Evolutionary conservation across 2,797 vertebrate species (phyloP).

Genomic region (Danio jaintianensis): DNA sequence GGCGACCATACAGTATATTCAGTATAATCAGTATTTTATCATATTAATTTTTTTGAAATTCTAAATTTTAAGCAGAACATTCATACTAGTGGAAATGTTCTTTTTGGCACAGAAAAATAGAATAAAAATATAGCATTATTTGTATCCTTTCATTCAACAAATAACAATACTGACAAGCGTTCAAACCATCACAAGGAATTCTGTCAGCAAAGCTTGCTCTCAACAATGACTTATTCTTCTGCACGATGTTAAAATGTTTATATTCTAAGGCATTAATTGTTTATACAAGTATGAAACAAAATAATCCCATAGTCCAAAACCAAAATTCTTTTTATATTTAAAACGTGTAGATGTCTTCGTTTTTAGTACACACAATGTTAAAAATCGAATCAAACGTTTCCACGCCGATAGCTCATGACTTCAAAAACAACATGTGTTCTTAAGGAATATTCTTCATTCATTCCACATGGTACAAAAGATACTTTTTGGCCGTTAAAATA

Average conservation of each 20-base stretch:
- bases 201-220: conserved; percentile 41
- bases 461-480: conserved; percentile 54
- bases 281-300: conserved; percentile 2
- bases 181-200: conserved; percentile 45
- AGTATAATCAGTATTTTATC: background rate
- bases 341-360: background rate
- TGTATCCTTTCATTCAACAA: conserved; percentile 52
- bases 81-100: conserved; percentile 54
- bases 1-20: background rate
- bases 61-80: conserved; percentile 53
- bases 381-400: conserved; percentile 50
- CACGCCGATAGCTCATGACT: background rate
- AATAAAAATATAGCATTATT: conserved; percentile 64
- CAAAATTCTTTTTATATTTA: conserved; percentile 4
- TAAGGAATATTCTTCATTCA: conserved; percentile 52
- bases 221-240: background rate
- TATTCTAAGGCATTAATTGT: conserved; percentile 22
- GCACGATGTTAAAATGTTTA: background rate
- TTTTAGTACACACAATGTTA: background rate
- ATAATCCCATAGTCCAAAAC: background rate
- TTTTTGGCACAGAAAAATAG: conserved; percentile 65
- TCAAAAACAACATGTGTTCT: conserved; percentile 71
- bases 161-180: conserved; percentile 51
- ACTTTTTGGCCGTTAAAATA: conserved; percentile 61
- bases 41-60: conserved; percentile 37